Conservation (phyloP, 2,888 invertebrate genomes). For the Nomada fabriciana region DNA sequence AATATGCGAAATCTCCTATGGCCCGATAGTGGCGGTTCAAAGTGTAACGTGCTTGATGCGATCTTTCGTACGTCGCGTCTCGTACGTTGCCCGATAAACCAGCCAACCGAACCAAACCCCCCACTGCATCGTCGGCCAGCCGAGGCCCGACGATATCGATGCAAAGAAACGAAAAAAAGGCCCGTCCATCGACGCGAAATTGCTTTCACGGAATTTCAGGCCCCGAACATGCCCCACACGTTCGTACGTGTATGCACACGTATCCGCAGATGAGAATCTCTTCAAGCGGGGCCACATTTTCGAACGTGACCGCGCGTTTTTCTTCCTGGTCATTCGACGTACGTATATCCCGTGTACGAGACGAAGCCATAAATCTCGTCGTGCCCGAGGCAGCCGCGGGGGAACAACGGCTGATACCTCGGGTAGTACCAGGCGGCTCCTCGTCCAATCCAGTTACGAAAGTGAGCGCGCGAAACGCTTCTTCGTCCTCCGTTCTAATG, state of each 20-base stretch:
- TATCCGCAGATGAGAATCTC: constrained; percentile 58
- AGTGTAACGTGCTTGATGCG: constrained; percentile 25
- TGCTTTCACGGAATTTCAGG: constrained; percentile 34
- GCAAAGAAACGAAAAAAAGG: not conserved
- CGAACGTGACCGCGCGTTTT: constrained; percentile 66
- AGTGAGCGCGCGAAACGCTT: constrained; percentile 53
- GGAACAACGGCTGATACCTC: constrained; percentile 40
- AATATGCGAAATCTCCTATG: constrained; percentile 8
- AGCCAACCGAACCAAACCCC: not conserved
- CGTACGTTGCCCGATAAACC: not conserved
- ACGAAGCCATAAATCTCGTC: constrained; percentile 72
- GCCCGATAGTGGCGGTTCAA: constrained; percentile 41
- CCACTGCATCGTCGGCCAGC: not conserved
- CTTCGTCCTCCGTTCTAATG: not conserved
- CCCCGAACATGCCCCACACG: constrained; percentile 10
- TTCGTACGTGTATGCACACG: constrained; percentile 26
- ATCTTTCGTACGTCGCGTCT: not conserved
- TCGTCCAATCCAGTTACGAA: constrained; percentile 71
- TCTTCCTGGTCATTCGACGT: constrained; percentile 68
- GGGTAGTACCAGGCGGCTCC: constrained; percentile 54
- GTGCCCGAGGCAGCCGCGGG: constrained; percentile 45
- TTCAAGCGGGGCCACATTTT: constrained; percentile 50
- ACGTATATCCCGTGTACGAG: constrained; percentile 54
- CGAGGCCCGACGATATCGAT: constrained; percentile 20
- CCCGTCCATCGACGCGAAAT: constrained; percentile 10